Base-by-base conservation (phyloP, 2,113 vertebrate species). In the Bubo bubo region DNA sequence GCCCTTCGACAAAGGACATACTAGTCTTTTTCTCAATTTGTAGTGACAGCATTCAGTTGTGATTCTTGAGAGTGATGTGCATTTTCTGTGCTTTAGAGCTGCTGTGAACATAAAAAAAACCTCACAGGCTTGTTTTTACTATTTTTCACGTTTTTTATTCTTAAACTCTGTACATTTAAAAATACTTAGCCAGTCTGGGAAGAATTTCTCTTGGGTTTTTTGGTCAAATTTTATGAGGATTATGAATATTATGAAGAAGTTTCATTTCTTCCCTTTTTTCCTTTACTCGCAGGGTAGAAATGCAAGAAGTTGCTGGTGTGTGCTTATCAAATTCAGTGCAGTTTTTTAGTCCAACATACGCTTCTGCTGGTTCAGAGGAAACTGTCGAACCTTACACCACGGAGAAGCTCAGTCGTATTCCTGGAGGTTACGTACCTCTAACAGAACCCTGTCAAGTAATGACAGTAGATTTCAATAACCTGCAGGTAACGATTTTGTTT, bases 371-470 rank as follows among this genome's bases (percentile, higher is more conserved):
- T 79, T 97, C 98, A 3, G 99, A 99, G 62, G 99, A 99, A 86
- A 98, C 98, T 43, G 87, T 98, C 19, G 99, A 99, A 96, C 99
- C 99, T 27, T 99, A 99, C 91, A 99, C 99, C 79, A 99, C 99
- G 0, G 99, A 99, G 97, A 98, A 99, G 81, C 99, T 99, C 91
- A 99, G 98, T 97, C 98, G 98, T 80, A 83, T 99, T 92, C 98
- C 99, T 21, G 99, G 99, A 62, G 99, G 99, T 8, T 99, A 99
- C 47, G 86, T 88, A 66, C 67, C 99, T 72, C 98, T 99, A 90
- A 99, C 99, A 55, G 97, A 99, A n/a, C 98, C 98, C 14, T 99
- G 99, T 94, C 98, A 98, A 68, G 98, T 99, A 37, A 98, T 99
- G 97, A 97, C 97, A 85, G 98, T 99, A 56, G 98, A 99, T 96